Base-by-base conservation (phyloP, 1,140 invertebrate species). In the Hylyphantes graminicola region DNA sequence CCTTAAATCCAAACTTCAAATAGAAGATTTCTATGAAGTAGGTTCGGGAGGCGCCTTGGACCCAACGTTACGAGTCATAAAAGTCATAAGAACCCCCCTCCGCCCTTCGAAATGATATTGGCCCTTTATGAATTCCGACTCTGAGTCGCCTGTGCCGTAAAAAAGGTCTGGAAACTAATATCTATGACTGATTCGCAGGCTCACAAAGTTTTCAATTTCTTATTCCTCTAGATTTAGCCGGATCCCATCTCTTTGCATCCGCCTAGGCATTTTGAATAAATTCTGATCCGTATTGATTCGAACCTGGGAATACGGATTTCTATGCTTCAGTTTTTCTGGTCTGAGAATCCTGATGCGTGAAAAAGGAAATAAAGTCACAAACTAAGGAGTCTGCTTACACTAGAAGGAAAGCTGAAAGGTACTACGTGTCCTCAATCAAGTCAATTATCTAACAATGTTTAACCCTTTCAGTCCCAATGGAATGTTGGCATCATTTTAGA, bases 91-190 rank as follows among this genome's bases (percentile, higher is more conserved):
- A 70, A 70, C 53, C 17, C 54, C 54, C 19, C 21, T 65, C 13
- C 19, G 35, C n/a, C 15, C 72, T 74, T 55, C 72, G 59, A 74
- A 74, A 74, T 74, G 59, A 57, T 74, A 74, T 74, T n/a, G 53
- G 53, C 59, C 59, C 72, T 74, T 74, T 74, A 74, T 74, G 72
- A 59, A 74, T 59, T 74, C 53, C 72, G 55, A 57, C 55, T 74
- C 21, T 13, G 19, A 74, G 72, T 57, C 55, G 72, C 72, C 72
- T 35, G 35, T 35, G 54, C 67, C 67, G 67, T 70, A 70, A 70
- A 70, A 65, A 65, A 21, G 54, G 59, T 5, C 17, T 17, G 54
- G 48, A 74, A 74, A 59, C 55, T 55, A 74, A 74, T 74, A 74
- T 15, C 35, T 74, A 74, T 74, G 72, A 74, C 72, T 74, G 72